Evolutionary conservation across 2,113 vertebrate genomes (phyloP).

Genomic region (Carettochelys insculpta): DNA sequence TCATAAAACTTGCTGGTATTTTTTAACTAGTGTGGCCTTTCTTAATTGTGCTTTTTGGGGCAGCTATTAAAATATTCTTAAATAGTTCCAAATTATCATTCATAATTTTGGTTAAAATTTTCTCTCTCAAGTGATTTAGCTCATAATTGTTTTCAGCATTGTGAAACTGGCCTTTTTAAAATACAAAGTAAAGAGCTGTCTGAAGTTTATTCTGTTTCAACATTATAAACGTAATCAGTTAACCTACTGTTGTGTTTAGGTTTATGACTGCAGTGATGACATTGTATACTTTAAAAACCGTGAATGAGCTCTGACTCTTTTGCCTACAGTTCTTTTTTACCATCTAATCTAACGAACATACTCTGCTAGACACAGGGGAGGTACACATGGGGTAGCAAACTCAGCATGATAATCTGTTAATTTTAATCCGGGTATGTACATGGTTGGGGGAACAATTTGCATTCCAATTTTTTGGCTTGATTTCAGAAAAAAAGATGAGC

Average conservation of each 20-base stretch:
- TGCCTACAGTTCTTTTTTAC: neutral
- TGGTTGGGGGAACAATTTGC: constrained; percentile 9
- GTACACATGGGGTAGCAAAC: neutral
- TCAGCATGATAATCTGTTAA: constrained; percentile 11
- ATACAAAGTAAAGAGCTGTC: neutral
- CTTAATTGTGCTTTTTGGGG: constrained; percentile 15
- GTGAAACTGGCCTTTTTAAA: neutral
- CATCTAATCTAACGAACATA: neutral
- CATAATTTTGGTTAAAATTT: neutral
- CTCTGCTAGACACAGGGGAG: neutral
- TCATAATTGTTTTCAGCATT: neutral
- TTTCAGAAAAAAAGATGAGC: constrained; percentile 36
- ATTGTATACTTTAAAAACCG: neutral
- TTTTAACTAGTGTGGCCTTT: constrained; percentile 26
- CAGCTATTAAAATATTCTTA: neutral
- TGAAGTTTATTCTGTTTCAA: neutral
- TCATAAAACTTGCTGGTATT: constrained; percentile 15
- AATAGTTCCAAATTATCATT: constrained; percentile 18
- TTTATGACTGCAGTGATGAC: neutral
- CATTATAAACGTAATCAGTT: neutral
- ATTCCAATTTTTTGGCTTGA: constrained; percentile 7
- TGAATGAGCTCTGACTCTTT: neutral
- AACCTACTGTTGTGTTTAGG: neutral
- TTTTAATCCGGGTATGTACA: constrained; percentile 23
- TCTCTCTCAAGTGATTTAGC: neutral